These are phyloP conservation scores for Pinctada fucata DNA, from an alignment of 2,888 invertebrate genomes.

Conservation along the genomic window DNA sequence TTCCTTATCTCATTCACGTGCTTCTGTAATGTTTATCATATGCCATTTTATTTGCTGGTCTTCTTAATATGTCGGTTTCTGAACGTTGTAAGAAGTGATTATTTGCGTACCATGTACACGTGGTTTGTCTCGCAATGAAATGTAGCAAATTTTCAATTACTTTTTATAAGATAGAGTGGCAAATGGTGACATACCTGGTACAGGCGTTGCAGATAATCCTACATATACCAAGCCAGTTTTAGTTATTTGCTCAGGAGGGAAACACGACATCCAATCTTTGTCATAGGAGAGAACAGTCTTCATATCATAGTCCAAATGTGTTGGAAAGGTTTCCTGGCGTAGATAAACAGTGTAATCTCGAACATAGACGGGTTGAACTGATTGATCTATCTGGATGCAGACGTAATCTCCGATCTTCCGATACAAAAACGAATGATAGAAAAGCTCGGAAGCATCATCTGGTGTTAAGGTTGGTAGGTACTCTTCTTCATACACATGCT, in stretches of 20 bases:
- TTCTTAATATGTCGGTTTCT: too few relatives aligned
- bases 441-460: slow-evolving; percentile 55
- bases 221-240: slow-evolving; percentile 30
- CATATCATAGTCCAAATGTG: slow-evolving; percentile 33
- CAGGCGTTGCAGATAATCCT: slow-evolving; percentile 29
- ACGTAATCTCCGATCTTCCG: slow-evolving; percentile 45
- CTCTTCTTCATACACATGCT: not conserved
- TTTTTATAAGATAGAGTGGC: too few relatives aligned
- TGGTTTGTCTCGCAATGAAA: too few relatives aligned
- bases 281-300: slow-evolving; percentile 16
- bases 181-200: slow-evolving; percentile 19
- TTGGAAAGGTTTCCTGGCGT: slow-evolving; percentile 27
- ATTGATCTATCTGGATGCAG: slow-evolving; percentile 39
- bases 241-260: slow-evolving; percentile 20
- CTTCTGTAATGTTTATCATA: too few relatives aligned
- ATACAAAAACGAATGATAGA: slow-evolving; percentile 53
- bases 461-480: slow-evolving; percentile 30
- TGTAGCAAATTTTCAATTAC: too few relatives aligned
- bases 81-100: too few relatives aligned
- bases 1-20: too few relatives aligned
- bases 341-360: slow-evolving; percentile 35
- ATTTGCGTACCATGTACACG: too few relatives aligned
- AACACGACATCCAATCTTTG: slow-evolving; percentile 35
- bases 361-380: slow-evolving; percentile 5
- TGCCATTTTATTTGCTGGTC: too few relatives aligned